These are phyloP conservation scores for Ophioninae sp. DNA, from an alignment of 2,888 invertebrate genomes.

Conservation along the genomic window DNA sequence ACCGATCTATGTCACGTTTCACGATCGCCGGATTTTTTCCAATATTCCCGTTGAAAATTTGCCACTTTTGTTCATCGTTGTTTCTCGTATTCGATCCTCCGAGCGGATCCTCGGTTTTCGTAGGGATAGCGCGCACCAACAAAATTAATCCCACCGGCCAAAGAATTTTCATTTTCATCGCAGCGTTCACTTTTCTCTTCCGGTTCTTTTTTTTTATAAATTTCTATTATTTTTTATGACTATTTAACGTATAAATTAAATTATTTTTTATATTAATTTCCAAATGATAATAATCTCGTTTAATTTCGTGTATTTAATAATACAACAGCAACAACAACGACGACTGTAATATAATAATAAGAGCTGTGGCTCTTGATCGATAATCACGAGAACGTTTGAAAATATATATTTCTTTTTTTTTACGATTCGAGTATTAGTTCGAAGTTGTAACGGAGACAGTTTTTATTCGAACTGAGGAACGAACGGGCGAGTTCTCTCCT, in stretches of 20 bases:
- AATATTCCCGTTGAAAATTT: constrained; percentile 16
- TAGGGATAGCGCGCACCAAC: constrained; percentile 23
- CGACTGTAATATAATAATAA: too few species aligned
- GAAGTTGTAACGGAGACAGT: not conserved
- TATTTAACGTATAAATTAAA: not conserved
- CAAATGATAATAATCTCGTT: not conserved
- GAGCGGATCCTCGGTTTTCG: constrained; percentile 19
- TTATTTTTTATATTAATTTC: not conserved
- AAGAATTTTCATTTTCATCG: constrained; percentile 22
- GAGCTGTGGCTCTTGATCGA: too few species aligned
- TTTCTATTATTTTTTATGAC: not conserved
- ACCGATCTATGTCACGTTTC: constrained; percentile 31
- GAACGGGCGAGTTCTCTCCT: constrained; percentile 40
- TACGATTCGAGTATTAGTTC: not conserved
- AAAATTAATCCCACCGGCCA: constrained; percentile 32
- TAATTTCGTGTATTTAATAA: not conserved
- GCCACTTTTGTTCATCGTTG: constrained; percentile 14
- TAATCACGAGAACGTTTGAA: not conserved
- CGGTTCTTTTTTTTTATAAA: not conserved
- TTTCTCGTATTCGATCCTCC: not conserved
- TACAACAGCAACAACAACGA: too few species aligned
- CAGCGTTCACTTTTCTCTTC: not conserved
- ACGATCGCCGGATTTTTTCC: not conserved
- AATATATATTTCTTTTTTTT: not conserved
- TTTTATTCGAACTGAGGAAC: constrained; percentile 42